Evolutionary conservation across 2,113 vertebrate species (phyloP).

Genomic region (Mus pahari): DNA sequence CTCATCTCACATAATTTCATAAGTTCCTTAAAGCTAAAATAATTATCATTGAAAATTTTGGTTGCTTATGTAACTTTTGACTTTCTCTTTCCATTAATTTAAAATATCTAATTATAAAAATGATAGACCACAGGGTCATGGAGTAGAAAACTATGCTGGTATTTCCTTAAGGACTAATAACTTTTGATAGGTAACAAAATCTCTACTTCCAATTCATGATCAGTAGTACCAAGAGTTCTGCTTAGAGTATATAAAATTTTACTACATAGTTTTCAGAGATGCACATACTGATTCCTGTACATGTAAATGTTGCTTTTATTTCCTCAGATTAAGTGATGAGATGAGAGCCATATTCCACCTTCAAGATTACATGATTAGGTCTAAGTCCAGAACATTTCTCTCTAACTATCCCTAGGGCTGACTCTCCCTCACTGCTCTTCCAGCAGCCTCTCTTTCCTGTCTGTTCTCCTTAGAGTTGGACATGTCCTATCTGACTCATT

Average conservation of each 20-base stretch:
- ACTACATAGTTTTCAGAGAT: not conserved
- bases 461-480: too few relatives aligned
- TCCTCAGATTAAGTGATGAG: too few relatives aligned
- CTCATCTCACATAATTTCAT: not conserved
- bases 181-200: not conserved
- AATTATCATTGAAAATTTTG: too few relatives aligned
- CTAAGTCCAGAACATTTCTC: too few relatives aligned
- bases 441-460: too few relatives aligned
- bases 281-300: not conserved
- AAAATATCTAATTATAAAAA: not conserved
- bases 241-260: not conserved
- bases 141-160: not conserved
- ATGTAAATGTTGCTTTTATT: too few relatives aligned
- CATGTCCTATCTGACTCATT: too few relatives aligned
- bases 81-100: not conserved
- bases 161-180: not conserved
- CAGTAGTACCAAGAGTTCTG: not conserved
- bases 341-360: too few relatives aligned
- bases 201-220: not conserved
- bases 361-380: too few relatives aligned
- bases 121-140: not conserved
- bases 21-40: not conserved
- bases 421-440: too few relatives aligned
- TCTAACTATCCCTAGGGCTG: too few relatives aligned
- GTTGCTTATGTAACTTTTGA: not conserved